A percentile compares a stretch with the other conserved stretches of the same genome.
Evolutionary conservation across 1,140 invertebrate species (phyloP).

Genomic region (Ganaspis sp.): DNA sequence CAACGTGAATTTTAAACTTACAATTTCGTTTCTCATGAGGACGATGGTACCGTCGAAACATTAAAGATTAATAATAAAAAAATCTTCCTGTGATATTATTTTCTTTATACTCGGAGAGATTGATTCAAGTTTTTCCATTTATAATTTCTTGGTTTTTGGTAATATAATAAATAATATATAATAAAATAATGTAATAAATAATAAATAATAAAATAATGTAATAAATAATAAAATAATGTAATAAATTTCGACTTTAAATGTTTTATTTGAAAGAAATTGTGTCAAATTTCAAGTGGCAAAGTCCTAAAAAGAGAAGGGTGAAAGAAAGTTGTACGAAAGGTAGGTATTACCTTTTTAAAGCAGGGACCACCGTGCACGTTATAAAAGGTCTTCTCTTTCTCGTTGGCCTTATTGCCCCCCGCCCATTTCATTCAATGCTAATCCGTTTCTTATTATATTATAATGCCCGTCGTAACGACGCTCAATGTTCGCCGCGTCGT

Average conservation of each 20-base stretch:
- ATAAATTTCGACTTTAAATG: too few relatives aligned
- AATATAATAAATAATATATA: too few relatives aligned
- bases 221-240: too few relatives aligned
- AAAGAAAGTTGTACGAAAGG: constrained; percentile 38
- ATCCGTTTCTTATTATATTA: constrained; percentile 76
- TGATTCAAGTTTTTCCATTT: too few relatives aligned
- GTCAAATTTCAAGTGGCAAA: constrained; percentile 18
- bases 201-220: background rate
- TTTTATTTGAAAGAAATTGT: too few relatives aligned
- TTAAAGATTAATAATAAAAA: too few relatives aligned
- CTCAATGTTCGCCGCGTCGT: constrained; percentile 47
- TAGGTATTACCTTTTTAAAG: constrained; percentile 50
- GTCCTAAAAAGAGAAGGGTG: background rate
- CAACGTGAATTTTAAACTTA: too few relatives aligned
- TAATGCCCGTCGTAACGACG: constrained; percentile 71
- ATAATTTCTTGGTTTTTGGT: too few relatives aligned
- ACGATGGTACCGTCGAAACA: too few relatives aligned
- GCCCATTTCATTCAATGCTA: constrained; percentile 76
- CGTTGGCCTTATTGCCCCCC: constrained; percentile 65
- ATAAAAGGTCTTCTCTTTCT: constrained; percentile 60
- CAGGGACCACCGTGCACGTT: constrained; percentile 60
- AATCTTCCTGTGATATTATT: too few relatives aligned
- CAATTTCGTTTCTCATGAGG: too few relatives aligned
- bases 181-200: background rate
- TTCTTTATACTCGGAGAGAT: too few relatives aligned